A percentile compares a stretch with the other conserved stretches of the same genome.
Evolutionary conservation across 2,113 vertebrate species (phyloP).

Genomic region (Trinectes maculatus): DNA sequence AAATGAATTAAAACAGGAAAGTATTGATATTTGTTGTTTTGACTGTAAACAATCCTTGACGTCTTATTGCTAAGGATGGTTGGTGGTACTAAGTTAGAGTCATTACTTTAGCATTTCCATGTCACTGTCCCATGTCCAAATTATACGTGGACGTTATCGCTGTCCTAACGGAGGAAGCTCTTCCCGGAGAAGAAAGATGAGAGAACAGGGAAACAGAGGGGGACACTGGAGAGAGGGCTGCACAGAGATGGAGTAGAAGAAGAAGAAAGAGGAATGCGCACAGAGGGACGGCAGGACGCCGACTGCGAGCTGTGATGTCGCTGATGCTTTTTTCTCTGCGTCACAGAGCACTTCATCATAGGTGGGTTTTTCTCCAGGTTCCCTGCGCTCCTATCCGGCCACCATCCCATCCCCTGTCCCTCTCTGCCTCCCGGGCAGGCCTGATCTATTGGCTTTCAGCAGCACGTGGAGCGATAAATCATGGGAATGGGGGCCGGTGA

Average conservation of each 20-base stretch:
- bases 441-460: slow-evolving; percentile 83
- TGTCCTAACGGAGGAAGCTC: not conserved
- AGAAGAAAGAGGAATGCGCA: slow-evolving; percentile 58
- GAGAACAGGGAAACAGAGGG: slow-evolving; percentile 15
- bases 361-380: slow-evolving; percentile 78
- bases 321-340: slow-evolving; percentile 59
- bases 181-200: slow-evolving; percentile 20
- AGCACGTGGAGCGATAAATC: slow-evolving; percentile 78
- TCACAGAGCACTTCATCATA: slow-evolving; percentile 82
- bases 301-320: slow-evolving; percentile 72
- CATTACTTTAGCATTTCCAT: not conserved
- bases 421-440: slow-evolving; percentile 67
- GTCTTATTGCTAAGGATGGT: not conserved
- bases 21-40: no score
- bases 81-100: not conserved
- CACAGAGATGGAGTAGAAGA: slow-evolving; percentile 39
- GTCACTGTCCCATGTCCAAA: slow-evolving; percentile 16
- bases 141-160: no score
- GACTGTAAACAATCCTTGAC: no score
- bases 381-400: slow-evolving; percentile 28
- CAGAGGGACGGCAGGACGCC: slow-evolving; percentile 59
- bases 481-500: slow-evolving; percentile 78
- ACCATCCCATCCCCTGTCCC: slow-evolving; percentile 51
- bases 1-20: no score
- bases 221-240: slow-evolving; percentile 43